phyloP scores from a whole-genome alignment of 2,113 vertebrate species.

The Microcebus ravelobensis region DNA sequence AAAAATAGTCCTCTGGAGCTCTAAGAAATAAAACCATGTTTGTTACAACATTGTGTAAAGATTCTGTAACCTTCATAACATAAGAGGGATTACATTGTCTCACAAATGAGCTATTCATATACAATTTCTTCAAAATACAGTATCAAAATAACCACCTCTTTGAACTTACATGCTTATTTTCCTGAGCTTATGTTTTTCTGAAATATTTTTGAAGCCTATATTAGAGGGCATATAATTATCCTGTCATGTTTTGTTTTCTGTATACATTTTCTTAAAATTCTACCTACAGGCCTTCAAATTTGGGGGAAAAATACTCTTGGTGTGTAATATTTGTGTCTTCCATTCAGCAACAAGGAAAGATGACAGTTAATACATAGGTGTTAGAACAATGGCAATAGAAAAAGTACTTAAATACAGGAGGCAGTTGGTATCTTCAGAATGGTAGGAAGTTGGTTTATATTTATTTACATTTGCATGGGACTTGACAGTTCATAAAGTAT shows the following conservation, averaged over 20 bases:
- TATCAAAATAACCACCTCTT: conserved; percentile 36
- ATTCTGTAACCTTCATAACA: conserved; percentile 42
- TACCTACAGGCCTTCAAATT: conserved; percentile 48
- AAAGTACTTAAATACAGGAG: not conserved
- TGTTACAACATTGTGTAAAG: not conserved
- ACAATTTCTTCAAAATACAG: conserved; percentile 57
- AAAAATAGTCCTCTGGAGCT: conserved; percentile 27
- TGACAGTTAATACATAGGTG: conserved; percentile 8
- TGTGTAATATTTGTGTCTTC: conserved; percentile 22
- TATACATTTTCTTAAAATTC: conserved; percentile 41
- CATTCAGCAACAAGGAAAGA: conserved; percentile 11
- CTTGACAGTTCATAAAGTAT: not conserved
- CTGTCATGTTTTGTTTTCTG: conserved; percentile 59
- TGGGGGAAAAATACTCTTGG: not conserved
- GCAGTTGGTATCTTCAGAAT: not conserved
- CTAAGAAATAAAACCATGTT: conserved; percentile 27
- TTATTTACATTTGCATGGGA: not conserved
- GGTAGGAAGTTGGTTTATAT: not conserved
- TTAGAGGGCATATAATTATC: conserved; percentile 60
- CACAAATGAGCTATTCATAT: conserved; percentile 64
- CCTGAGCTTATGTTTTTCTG: conserved; percentile 43
- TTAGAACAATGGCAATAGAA: conserved; percentile 25
- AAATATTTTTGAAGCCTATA: not conserved
- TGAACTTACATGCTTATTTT: conserved; percentile 51
- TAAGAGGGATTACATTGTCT: conserved; percentile 59